Base-by-base conservation (phyloP, 2,113 vertebrate genomes). In the Rissa tridactyla region DNA sequence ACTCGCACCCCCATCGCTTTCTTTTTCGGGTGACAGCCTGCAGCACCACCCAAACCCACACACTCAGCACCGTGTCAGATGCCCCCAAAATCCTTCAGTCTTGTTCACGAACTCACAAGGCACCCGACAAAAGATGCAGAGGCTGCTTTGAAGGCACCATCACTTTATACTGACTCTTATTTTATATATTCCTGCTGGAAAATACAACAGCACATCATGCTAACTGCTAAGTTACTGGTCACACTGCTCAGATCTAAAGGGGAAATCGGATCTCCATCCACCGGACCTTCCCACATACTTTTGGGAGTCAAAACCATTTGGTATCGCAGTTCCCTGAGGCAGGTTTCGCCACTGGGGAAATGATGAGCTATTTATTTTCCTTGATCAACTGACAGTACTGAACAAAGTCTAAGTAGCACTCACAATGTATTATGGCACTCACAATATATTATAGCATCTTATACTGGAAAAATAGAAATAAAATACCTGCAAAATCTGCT, bases 401-500 rank as follows among this genome's bases (percentile, higher is more conserved):
- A 57, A 86, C 21, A 40, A 61, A 62, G 36, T 44, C 34, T 40
- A 40, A 76, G 40, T 12, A 71, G 73, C 23, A 78, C 36, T 52
- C 69, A 14, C 54, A 65, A 82, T 23, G 11, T 15, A 65, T 51
- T 69, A 64, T 2, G 10, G 38, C 46, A 36, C 38, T n/a, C 27
- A 21, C 18, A 30, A 38, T 44, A 15, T 18, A 70, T 57, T 62
- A 65, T 2, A 61, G n/a, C 23, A 72, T 32, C 72, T 38, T 13
- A 42, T 11, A 52, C 55, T 75, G 36, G 22, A 89, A 85, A 94
- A 94, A 85, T 1, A 62, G 20, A 66, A 95, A 82, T 9, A 68
- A 75, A 92, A 60, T 99, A 99, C 99, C 99, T 97, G 99, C 98
- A 96, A 99, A 98, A 96, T 99, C 99, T 40, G 99, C 98, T 65